Percentiles rank a stretch among this genome's conserved stretches.
These are phyloP conservation scores for Lycodopsis pacificus DNA, from an alignment of 2,797 vertebrate genomes.

Conservation along the genomic window DNA sequence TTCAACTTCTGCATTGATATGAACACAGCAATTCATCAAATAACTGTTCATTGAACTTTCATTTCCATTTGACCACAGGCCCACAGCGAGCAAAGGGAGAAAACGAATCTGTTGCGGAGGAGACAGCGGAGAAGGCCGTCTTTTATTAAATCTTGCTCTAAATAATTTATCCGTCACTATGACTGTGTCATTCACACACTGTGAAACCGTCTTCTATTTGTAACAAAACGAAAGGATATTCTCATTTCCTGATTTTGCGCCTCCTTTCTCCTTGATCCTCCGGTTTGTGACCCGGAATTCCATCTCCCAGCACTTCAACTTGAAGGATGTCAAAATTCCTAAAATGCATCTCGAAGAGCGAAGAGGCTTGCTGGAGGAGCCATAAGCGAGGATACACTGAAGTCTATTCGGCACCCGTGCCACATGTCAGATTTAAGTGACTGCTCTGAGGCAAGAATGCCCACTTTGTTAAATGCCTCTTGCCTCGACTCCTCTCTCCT, in stretches of 20 bases:
- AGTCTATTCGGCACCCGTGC: neutral
- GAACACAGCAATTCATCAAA: slow-evolving; percentile 58
- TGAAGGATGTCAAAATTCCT: neutral
- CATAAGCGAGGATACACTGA: neutral
- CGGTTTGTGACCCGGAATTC: neutral
- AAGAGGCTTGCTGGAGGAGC: neutral
- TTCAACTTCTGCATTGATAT: slow-evolving; percentile 40
- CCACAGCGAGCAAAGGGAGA: slow-evolving; percentile 32
- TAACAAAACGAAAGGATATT: neutral
- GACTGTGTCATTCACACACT: slow-evolving; percentile 29
- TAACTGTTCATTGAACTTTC: slow-evolving; percentile 56
- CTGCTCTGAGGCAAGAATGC: too few relatives aligned
- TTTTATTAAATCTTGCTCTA: slow-evolving; percentile 57
- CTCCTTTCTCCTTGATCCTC: neutral
- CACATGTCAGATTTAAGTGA: neutral
- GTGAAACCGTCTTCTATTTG: slow-evolving; percentile 21
- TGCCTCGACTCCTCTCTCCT: neutral
- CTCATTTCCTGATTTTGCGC: neutral
- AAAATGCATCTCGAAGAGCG: neutral
- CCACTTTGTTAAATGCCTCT: neutral
- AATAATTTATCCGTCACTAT: slow-evolving; percentile 55
- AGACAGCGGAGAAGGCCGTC: slow-evolving; percentile 23
- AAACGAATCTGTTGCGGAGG: slow-evolving; percentile 45
- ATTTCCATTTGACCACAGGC: slow-evolving; percentile 63
- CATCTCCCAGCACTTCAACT: neutral